Evolutionary conservation across 1,140 invertebrate genomes (phyloP).

Genomic region (Vanessa atalanta): DNA sequence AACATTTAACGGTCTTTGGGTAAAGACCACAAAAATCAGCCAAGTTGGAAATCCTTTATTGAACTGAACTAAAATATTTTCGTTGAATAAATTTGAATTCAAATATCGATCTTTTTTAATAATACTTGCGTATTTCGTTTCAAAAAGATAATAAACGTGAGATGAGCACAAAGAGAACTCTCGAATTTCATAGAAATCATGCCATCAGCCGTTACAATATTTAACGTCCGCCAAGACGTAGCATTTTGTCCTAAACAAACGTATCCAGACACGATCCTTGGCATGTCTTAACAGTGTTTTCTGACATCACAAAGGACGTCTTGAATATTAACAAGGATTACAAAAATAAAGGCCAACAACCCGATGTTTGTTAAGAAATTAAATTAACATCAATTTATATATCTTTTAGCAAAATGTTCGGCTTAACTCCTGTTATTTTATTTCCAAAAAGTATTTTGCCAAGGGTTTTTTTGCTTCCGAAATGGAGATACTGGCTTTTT

Average conservation of each 20-base stretch:
- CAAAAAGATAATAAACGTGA: neutral
- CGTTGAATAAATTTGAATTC: too few relatives aligned
- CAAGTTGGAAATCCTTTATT: too few relatives aligned
- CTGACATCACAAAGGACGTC: slow-evolving; percentile 36
- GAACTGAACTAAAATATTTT: too few relatives aligned
- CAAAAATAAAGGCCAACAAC: slow-evolving; percentile 5
- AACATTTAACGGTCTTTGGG: too few relatives aligned
- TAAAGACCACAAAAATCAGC: too few relatives aligned
- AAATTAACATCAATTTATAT: neutral
- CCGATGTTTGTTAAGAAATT: neutral
- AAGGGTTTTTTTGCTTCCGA: too few relatives aligned
- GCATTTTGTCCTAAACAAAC: slow-evolving; percentile 57
- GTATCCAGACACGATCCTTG: slow-evolving; percentile 42
- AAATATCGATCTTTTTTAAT: too few relatives aligned
- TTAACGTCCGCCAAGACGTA: slow-evolving; percentile 51
- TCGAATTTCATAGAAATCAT: slow-evolving; percentile 32
- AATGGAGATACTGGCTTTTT: too few relatives aligned
- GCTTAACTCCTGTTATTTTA: too few relatives aligned
- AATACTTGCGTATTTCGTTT: neutral
- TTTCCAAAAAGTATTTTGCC: too few relatives aligned
- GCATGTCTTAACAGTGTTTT: slow-evolving; percentile 37
- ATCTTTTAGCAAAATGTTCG: neutral
- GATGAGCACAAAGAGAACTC: slow-evolving; percentile 20
- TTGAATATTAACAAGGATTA: slow-evolving; percentile 39
- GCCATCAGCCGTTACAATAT: slow-evolving; percentile 61